Evolutionary conservation across 2,113 vertebrate genomes (phyloP).

Genomic region (Heloderma charlesbogerti): DNA sequence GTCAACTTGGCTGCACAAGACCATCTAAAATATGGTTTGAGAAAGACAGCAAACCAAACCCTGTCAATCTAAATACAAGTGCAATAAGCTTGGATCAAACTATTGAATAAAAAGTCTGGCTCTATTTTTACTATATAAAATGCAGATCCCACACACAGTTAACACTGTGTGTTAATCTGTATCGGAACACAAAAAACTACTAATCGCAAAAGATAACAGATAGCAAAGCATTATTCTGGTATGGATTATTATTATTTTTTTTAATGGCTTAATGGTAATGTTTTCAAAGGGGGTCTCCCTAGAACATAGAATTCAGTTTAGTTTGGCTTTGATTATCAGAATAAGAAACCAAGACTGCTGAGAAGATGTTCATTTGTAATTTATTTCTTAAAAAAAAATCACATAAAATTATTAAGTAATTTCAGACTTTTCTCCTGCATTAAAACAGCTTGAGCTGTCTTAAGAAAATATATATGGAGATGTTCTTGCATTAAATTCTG

Average conservation of each 20-base stretch:
- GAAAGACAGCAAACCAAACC: constrained; percentile 18
- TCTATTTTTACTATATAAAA: constrained; percentile 8
- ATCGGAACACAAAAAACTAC: neutral
- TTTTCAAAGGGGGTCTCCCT: neutral
- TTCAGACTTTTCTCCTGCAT: constrained; percentile 47
- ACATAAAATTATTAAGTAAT: constrained; percentile 32
- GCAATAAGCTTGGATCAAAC: constrained; percentile 35
- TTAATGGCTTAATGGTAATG: constrained; percentile 1
- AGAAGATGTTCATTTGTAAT: neutral
- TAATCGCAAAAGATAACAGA: constrained; percentile 34
- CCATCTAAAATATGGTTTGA: neutral
- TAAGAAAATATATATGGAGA: constrained; percentile 12
- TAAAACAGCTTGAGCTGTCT: constrained; percentile 28
- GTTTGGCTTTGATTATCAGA: neutral
- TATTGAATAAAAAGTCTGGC: constrained; percentile 49
- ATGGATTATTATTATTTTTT: constrained; percentile 25
- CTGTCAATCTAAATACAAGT: constrained; percentile 18
- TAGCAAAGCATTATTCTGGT: constrained; percentile 36
- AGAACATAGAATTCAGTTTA: constrained; percentile 4
- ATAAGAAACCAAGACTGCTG: neutral
- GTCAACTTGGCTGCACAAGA: constrained; percentile 5
- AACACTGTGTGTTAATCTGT: neutral
- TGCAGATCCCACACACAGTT: constrained; percentile 33
- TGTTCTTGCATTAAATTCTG: neutral
- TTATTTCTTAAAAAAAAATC: constrained; percentile 21